A percentile compares a stretch with the other conserved stretches of the same genome.
Evolutionary conservation across 2,888 invertebrate genomes (phyloP).

Genomic region (Octonoba sinensis): DNA sequence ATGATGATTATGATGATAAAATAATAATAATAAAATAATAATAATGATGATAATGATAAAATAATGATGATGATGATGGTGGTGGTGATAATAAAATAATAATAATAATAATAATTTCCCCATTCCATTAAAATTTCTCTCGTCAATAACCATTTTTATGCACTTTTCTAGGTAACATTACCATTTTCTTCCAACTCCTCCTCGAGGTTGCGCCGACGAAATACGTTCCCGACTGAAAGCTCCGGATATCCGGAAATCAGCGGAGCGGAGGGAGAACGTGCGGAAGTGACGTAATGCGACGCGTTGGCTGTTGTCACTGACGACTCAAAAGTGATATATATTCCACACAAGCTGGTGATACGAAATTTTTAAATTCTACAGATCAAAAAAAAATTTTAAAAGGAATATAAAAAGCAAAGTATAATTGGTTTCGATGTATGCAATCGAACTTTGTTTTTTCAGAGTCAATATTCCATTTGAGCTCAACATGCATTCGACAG

Average conservation of each 20-base stretch:
- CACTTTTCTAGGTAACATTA: constrained; percentile 81
- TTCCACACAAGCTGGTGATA: constrained; percentile 58
- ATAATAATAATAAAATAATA: too few species aligned
- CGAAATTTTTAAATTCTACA: constrained; percentile 21
- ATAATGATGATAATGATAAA: too few species aligned
- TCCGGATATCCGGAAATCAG: background rate
- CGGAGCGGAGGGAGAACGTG: background rate
- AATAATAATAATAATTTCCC: too few species aligned
- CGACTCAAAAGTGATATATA: constrained; percentile 57
- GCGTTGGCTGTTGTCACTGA: constrained; percentile 23
- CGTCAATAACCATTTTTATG: background rate
- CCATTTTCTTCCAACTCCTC: constrained; percentile 89
- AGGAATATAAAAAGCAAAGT: background rate
- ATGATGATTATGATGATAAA: too few species aligned
- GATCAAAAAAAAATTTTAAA: constrained; percentile 26
- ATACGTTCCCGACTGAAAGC: constrained; percentile 65
- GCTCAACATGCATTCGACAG: constrained; percentile 62
- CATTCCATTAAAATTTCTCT: too few species aligned
- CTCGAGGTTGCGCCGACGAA: constrained; percentile 89
- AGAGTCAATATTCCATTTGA: constrained; percentile 60
- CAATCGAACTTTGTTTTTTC: constrained; percentile 33
- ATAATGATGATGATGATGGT: too few species aligned
- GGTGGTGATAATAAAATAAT: too few species aligned
- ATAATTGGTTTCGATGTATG: constrained; percentile 30
- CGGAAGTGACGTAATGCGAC: constrained; percentile 10